Percentiles rank a stretch among this genome's conserved stretches.
phyloP scores from a whole-genome alignment of 2,888 invertebrate species.

The Hydroisotoma schaefferi region DNA sequence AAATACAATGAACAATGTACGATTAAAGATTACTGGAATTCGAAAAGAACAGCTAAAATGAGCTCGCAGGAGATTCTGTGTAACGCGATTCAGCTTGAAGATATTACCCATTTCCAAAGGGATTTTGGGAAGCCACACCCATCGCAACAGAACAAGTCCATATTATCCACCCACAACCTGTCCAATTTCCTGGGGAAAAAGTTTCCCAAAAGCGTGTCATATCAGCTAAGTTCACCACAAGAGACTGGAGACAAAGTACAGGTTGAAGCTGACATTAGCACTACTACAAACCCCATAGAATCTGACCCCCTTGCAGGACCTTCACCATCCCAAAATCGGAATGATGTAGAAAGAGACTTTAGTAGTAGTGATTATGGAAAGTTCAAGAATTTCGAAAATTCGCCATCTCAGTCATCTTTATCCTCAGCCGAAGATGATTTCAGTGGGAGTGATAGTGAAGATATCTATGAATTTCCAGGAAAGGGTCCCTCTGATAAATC shows the following conservation, averaged over 20 bases:
- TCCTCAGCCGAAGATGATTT: too few species aligned
- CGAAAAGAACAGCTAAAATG: neutral
- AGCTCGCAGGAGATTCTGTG: neutral
- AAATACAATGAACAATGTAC: neutral
- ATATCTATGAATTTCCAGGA: too few species aligned
- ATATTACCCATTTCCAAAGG: slow-evolving; percentile 12
- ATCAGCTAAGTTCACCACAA: too few species aligned
- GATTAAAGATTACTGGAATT: neutral
- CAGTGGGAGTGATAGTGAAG: too few species aligned
- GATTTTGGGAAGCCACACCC: neutral
- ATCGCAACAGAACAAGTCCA: too few species aligned
- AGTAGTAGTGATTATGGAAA: too few species aligned
- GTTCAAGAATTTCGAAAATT: too few species aligned
- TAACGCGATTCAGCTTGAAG: slow-evolving; percentile 7
- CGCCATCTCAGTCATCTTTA: too few species aligned
- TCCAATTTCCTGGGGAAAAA: neutral
- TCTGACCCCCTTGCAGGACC: neutral
- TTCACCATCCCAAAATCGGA: neutral
- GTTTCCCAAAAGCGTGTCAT: slow-evolving; percentile 5
- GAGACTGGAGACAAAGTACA: neutral
- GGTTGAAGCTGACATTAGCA: too few species aligned
- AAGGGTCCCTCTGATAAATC: too few species aligned
- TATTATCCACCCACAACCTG: neutral
- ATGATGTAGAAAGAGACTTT: neutral
- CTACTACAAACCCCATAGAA: neutral